A percentile compares a stretch with the other conserved stretches of the same genome.
Conservation (phyloP, 2,888 invertebrate species). For the Stictocephala bisonia region DNA sequence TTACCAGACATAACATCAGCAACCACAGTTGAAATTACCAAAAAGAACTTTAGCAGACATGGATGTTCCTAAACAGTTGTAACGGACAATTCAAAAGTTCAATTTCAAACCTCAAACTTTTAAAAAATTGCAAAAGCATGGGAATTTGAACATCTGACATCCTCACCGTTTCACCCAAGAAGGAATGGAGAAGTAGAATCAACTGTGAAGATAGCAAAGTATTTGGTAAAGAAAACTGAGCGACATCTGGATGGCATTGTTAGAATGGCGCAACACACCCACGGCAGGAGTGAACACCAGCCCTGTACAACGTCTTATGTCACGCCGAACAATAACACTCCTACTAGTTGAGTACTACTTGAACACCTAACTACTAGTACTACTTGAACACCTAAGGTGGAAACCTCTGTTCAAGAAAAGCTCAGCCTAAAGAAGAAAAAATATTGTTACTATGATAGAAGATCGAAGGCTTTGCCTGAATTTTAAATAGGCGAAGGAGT, state of each 20-base stretch:
- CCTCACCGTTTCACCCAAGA: constrained; percentile 53
- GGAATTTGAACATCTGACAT: constrained; percentile 54
- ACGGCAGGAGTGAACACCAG: constrained; percentile 51
- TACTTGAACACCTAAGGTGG: constrained; percentile 22
- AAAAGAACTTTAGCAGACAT: not conserved
- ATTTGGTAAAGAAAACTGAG: constrained; percentile 52
- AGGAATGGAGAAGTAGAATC: constrained; percentile 57
- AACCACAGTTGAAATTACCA: not conserved
- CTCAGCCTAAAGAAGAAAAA: constrained; percentile 15
- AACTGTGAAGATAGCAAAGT: constrained; percentile 56
- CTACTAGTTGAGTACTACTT: constrained; percentile 17
- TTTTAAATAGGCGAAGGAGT: constrained; percentile 36
- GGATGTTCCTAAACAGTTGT: not conserved
- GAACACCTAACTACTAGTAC: no score
- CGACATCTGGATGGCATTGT: constrained; percentile 52
- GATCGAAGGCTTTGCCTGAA: constrained; percentile 30
- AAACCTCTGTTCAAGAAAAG: not conserved
- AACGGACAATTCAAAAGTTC: not conserved
- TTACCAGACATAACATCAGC: not conserved
- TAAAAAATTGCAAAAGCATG: constrained; percentile 50
- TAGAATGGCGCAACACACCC: constrained; percentile 57
- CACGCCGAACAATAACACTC: constrained; percentile 46
- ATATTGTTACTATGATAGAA: constrained; percentile 5
- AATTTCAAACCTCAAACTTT: not conserved
- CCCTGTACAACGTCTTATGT: constrained; percentile 52